A percentile compares a stretch with the other conserved stretches of the same genome.
phyloP scores from a whole-genome alignment of 2,888 invertebrate genomes.

The Allygus modestus region DNA sequence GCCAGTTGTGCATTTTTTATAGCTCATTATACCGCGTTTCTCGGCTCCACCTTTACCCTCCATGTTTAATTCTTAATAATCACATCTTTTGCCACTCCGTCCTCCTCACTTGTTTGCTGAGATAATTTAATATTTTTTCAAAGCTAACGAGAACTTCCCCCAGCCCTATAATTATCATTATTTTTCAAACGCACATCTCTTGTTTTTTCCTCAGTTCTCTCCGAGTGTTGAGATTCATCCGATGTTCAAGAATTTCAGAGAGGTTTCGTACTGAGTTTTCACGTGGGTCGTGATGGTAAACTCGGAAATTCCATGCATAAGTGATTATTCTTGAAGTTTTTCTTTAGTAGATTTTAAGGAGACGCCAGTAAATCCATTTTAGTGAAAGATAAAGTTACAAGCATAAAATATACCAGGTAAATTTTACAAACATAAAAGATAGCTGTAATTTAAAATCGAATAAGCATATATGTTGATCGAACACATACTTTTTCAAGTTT shows the following conservation, averaged over 20 bases:
- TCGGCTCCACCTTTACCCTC: slow-evolving; percentile 59
- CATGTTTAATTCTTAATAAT: slow-evolving; percentile 64
- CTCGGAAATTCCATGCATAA: no score
- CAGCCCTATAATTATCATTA: slow-evolving; percentile 61
- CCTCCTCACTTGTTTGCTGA: slow-evolving; percentile 59
- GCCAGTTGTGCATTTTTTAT: slow-evolving; percentile 64
- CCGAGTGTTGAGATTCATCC: background rate
- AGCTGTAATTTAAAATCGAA: no score
- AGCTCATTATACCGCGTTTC: slow-evolving; percentile 63
- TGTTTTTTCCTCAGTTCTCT: slow-evolving; percentile 35
- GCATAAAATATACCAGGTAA: no score
- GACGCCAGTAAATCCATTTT: no score
- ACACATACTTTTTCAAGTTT: no score
- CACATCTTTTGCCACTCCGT: slow-evolving; percentile 60
- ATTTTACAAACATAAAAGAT: no score
- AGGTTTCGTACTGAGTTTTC: background rate
- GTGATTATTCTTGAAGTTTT: no score
- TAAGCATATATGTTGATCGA: no score
- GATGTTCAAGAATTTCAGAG: background rate
- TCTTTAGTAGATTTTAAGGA: no score
- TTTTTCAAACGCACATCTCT: slow-evolving; percentile 59
- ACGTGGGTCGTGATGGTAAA: no score
- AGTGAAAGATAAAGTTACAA: no score
- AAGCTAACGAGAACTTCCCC: slow-evolving; percentile 59
- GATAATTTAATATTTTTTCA: slow-evolving; percentile 62